Evolutionary conservation across 2,113 vertebrate genomes (phyloP).

Genomic region (Siphamia tubifer): DNA sequence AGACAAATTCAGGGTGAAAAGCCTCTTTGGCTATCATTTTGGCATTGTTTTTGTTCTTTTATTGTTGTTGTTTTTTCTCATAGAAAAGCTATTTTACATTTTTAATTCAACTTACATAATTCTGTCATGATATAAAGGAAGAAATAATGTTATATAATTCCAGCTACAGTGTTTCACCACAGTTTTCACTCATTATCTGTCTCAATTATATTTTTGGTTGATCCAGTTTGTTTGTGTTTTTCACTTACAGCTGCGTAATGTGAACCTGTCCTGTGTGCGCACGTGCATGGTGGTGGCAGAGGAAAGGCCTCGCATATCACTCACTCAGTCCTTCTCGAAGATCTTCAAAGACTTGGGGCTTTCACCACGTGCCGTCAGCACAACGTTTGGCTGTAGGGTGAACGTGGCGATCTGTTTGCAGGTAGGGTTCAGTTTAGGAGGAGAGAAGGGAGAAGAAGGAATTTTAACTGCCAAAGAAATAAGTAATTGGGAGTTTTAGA

Average conservation of each 20-base stretch:
- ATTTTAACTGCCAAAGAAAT: no score
- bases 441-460: not conserved
- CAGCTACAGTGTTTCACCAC: no score
- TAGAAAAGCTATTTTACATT: not conserved
- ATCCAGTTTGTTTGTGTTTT: not conserved
- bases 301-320: constrained; percentile 88
- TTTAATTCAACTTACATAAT: not conserved
- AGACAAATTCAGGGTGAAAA: constrained; percentile 1
- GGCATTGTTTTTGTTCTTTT: no score
- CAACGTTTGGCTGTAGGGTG: constrained; percentile 96
- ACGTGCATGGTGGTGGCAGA: constrained; percentile 98
- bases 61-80: not conserved
- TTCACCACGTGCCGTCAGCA: constrained; percentile 93
- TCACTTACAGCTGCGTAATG: constrained; percentile 83
- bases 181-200: not conserved
- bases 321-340: constrained; percentile 96
- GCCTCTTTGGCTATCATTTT: not conserved
- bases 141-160: not conserved
- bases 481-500: no score
- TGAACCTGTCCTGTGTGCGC: constrained; percentile 93
- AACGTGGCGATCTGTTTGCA: constrained; percentile 96
- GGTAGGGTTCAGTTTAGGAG: constrained; percentile 74
- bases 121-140: no score
- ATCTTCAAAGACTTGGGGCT: constrained; percentile 96
- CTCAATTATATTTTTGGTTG: not conserved